A percentile compares a stretch with the other conserved stretches of the same genome.
These are phyloP conservation scores for Pipistrellus kuhlii DNA, from an alignment of 2,797 vertebrate genomes.

Conservation along the genomic window DNA sequence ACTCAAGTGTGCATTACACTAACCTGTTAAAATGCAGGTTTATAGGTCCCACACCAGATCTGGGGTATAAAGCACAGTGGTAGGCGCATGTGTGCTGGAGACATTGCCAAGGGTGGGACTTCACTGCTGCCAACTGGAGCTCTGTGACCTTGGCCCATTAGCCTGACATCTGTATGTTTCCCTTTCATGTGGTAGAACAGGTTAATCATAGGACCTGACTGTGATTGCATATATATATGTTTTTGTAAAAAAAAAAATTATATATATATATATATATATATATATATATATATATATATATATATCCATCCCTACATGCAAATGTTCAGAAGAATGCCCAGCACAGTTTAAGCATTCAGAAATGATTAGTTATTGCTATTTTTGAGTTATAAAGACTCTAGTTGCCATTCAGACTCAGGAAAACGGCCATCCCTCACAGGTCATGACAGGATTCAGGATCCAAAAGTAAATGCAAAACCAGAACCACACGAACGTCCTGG, in stretches of 20 bases:
- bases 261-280: neutral
- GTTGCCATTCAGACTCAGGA: neutral
- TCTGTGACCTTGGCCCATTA: neutral
- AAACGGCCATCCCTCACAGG: neutral
- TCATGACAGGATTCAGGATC: neutral
- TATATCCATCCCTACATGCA: neutral
- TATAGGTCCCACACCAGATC: neutral
- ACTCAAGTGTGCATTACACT: neutral
- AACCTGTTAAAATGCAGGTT: neutral
- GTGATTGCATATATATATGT: too few species aligned
- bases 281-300: neutral
- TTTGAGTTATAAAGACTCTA: neutral
- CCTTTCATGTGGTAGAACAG: neutral
- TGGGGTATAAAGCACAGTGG: accelerated
- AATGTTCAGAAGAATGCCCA: neutral
- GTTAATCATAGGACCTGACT: neutral
- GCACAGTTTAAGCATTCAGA: neutral
- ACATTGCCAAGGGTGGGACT: neutral
- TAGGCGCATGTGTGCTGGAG: neutral
- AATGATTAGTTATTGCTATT: neutral
- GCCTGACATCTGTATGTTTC: neutral
- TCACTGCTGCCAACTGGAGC: neutral
- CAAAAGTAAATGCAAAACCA: neutral
- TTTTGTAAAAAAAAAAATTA: too few species aligned
- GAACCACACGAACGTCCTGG: neutral